A percentile compares a stretch with the other conserved stretches of the same genome.
These are phyloP conservation scores for Hydropotes inermis DNA, from an alignment of 2,113 vertebrate genomes.

Conservation along the genomic window DNA sequence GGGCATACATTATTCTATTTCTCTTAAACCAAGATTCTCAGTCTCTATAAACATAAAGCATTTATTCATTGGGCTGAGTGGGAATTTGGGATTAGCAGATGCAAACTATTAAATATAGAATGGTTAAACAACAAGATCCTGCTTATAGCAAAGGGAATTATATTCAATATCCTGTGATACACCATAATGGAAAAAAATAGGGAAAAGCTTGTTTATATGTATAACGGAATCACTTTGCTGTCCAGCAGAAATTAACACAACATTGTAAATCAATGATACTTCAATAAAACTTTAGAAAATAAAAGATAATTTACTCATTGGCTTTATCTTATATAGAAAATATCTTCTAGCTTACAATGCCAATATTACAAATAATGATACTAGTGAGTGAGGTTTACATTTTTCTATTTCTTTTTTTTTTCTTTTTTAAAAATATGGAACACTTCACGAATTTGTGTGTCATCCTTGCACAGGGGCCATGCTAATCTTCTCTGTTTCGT, in stretches of 20 bases:
- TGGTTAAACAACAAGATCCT: not conserved
- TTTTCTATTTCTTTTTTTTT: not conserved
- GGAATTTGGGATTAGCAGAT: not conserved
- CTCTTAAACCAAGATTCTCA: slow-evolving; percentile 8
- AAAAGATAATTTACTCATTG: not conserved
- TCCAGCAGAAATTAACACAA: not conserved
- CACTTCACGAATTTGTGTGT: no score
- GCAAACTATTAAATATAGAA: not conserved
- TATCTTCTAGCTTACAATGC: not conserved
- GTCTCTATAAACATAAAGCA: not conserved
- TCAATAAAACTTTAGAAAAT: not conserved
- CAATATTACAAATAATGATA: not conserved
- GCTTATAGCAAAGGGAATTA: not conserved
- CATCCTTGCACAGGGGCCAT: no score
- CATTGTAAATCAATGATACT: not conserved
- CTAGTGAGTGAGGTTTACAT: not conserved
- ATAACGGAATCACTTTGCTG: not conserved
- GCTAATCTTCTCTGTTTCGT: no score
- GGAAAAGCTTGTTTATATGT: not conserved
- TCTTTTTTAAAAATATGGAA: no score
- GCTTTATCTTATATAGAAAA: not conserved
- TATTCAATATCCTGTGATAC: not conserved
- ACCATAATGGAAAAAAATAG: not conserved
- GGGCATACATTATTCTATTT: not conserved
- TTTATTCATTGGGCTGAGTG: not conserved